These are phyloP conservation scores for Mycalesis mineus DNA, from an alignment of 2,888 invertebrate genomes.

Conservation along the genomic window DNA sequence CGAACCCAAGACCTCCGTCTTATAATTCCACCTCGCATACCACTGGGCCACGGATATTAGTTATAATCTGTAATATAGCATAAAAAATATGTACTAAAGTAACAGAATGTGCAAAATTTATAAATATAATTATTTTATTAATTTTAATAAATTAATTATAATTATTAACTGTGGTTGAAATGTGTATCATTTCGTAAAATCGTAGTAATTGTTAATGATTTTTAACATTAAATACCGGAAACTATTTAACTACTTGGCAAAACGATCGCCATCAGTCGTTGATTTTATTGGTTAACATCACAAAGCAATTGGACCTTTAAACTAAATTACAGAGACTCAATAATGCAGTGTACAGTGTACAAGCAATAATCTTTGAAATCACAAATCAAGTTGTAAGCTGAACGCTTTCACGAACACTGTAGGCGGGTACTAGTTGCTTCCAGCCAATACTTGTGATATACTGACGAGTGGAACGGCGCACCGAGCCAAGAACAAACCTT, in stretches of 20 bases:
- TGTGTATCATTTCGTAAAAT: too few species aligned
- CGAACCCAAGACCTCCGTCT: too few species aligned
- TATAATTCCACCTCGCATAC: too few species aligned
- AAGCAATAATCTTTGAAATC: slow-evolving; percentile 69
- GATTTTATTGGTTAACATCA: slow-evolving; percentile 34
- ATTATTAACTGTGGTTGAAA: too few species aligned
- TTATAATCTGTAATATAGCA: too few species aligned
- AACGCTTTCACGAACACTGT: slow-evolving; percentile 69
- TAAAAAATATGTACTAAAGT: neutral
- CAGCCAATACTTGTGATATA: slow-evolving; percentile 51
- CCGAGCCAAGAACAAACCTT: too few species aligned
- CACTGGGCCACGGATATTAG: too few species aligned
- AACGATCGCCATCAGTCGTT: slow-evolving; percentile 11
- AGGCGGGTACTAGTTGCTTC: slow-evolving; percentile 69
- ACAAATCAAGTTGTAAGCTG: slow-evolving; percentile 74
- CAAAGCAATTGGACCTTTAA: slow-evolving; percentile 46
- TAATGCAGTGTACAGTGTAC: slow-evolving; percentile 57
- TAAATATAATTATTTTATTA: too few species aligned
- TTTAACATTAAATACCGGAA: neutral
- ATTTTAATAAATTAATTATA: too few species aligned
- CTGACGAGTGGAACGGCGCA: slow-evolving; percentile 27
- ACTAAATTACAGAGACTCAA: slow-evolving; percentile 60
- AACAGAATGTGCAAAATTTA: too few species aligned
- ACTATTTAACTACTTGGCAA: neutral
- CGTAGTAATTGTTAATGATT: neutral